Evolutionary conservation across 2,888 invertebrate species (phyloP), one percentile per base, ranked within the genome.

Genomic region (Thera obeliscata): DNA sequence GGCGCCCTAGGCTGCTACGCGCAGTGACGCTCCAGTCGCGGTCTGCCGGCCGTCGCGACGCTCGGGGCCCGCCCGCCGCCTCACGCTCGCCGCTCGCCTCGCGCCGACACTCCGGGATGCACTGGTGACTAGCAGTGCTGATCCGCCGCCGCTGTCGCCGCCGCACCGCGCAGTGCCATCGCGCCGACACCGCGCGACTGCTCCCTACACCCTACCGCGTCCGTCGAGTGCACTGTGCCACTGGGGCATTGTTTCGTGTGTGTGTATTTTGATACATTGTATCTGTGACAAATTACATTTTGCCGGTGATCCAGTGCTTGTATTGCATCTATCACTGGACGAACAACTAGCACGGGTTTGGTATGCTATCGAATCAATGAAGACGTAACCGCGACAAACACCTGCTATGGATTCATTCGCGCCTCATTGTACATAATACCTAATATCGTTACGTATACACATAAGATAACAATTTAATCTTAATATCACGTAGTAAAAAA

Each of bases 1-100:
- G 87, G 82, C 87, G 90, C 89, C 87, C 88, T 87, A 89, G 90
- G 88, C 87, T 88, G 91, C 89, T 88, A 85, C 89, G 91, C 89
- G 88, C 89, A 86, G 85, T 86, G 87, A 84, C 89, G 91, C 89
- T 88, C 90, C 93, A 93, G 93, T 94, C 93, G 93, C 92, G 91
- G 91, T 93, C 88, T 86, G 92, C 89, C 93, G 92, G 92, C 92
- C 92, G 91, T 89, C 90, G 93, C 93, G 93, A 92, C 91, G 91
- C 89, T 90, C 84, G 91, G 89, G 89, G 90, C 88, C 87, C 89
- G 87, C 81, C 22, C 83, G 86, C 81, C 83, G 78, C 82, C 78
- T 78, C 81, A 74, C 78, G 67, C 72, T 55, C 90, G 90, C 89
- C 89, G 86, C 91, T 92, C 85, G 89, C 89, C 89, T 88, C 78